These are phyloP conservation scores for Lasioglossum leucozonium DNA, from an alignment of 2,888 invertebrate genomes.

Conservation along the genomic window DNA sequence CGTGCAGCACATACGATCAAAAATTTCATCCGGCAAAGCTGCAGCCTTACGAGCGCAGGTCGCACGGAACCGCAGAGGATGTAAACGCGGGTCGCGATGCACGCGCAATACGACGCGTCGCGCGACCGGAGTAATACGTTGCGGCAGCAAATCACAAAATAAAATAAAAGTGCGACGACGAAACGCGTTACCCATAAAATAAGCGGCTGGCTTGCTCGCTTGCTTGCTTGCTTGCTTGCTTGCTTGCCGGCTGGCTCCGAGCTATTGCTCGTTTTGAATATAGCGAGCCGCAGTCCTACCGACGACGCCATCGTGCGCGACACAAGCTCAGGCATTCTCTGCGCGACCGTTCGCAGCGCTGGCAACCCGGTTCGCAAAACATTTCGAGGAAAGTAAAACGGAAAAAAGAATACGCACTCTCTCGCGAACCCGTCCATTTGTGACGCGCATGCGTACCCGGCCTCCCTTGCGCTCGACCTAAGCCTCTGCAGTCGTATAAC, in stretches of 20 bases:
- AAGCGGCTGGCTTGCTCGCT: conserved; percentile 43
- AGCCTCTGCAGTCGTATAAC: not conserved
- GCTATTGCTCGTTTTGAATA: conserved; percentile 70
- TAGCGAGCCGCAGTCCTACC: conserved; percentile 48
- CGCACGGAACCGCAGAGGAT: conserved; percentile 9
- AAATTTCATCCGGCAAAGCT: not conserved
- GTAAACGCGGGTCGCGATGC: conserved; percentile 5
- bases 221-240: not conserved
- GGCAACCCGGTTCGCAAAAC: conserved; percentile 49
- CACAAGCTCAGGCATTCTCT: conserved; percentile 27
- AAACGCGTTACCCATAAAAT: conserved; percentile 76
- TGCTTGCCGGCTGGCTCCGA: conserved; percentile 43
- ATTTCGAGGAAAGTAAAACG: conserved; percentile 22
- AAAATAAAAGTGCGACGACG: conserved; percentile 66
- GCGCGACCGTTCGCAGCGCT: conserved; percentile 25
- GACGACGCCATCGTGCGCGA: conserved; percentile 21
- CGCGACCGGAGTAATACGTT: conserved; percentile 36
- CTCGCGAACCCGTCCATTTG: conserved; percentile 59
- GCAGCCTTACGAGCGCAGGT: conserved; percentile 30
- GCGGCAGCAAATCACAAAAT: conserved; percentile 64
- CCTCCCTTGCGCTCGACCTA: conserved; percentile 4
- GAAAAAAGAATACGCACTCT: conserved; percentile 32
- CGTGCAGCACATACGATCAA: not conserved
- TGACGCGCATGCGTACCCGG: not conserved
- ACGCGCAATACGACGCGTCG: not conserved